Conservation (phyloP, 2,797 vertebrate genomes). For the Lindbergichthys nudifrons region DNA sequence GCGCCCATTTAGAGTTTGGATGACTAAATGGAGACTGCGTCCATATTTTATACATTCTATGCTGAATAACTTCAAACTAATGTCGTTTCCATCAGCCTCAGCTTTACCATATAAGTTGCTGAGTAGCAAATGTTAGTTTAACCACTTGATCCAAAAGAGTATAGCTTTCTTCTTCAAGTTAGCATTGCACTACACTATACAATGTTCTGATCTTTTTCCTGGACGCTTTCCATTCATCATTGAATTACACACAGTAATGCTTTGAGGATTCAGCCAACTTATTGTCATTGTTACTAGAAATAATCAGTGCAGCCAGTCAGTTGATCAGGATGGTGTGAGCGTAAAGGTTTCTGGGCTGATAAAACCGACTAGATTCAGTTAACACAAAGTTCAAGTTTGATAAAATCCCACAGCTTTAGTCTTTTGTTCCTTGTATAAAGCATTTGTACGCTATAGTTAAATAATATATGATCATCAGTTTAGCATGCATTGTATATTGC, state of each 20-base stretch:
- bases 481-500: background rate
- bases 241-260: background rate
- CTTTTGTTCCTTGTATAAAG: conserved; percentile 3
- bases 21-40: too few species aligned
- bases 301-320: background rate
- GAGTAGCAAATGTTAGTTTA: background rate
- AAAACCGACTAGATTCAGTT: background rate
- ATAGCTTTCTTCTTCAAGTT: background rate
- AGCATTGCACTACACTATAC: too few species aligned
- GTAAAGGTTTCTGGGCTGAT: background rate
- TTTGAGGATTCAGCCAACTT: background rate
- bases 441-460: background rate
- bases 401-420: background rate
- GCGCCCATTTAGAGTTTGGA: too few species aligned
- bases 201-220: too few species aligned
- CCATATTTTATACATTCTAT: too few species aligned
- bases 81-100: background rate
- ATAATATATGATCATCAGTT: background rate
- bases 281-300: too few species aligned
- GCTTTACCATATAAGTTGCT: background rate
- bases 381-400: background rate
- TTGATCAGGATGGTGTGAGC: background rate
- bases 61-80: background rate
- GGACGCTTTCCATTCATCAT: background rate
- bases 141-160: background rate